A percentile compares a stretch with the other conserved stretches of the same genome.
phyloP scores from a whole-genome alignment of 2,113 vertebrate species.

The Anoplopoma fimbria region DNA sequence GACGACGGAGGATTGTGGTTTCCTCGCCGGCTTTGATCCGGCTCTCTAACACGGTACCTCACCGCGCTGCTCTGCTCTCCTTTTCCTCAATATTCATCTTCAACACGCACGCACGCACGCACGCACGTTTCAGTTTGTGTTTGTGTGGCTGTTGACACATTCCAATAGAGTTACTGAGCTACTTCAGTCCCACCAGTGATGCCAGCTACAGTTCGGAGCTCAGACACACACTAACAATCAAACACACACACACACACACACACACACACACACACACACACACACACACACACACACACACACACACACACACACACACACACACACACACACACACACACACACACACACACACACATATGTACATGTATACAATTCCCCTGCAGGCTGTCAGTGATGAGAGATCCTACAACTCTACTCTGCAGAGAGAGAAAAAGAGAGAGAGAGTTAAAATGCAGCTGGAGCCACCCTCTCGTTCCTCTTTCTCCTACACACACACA shows the following conservation, averaged over 20 bases:
- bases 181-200: background rate
- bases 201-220: slow-evolving; percentile 1
- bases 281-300: background rate
- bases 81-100: background rate
- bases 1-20: background rate
- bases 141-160: slow-evolving; percentile 23
- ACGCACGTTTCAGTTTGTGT: slow-evolving; percentile 23
- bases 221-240: slow-evolving; percentile 1
- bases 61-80: background rate
- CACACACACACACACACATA: slow-evolving; percentile 16
- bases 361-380: background rate
- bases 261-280: background rate
- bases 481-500: slow-evolving; percentile 2
- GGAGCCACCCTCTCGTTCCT: background rate
- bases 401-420: slow-evolving; percentile 1
- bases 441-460: slow-evolving; percentile 26
- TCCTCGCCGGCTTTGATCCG: slow-evolving; percentile 6
- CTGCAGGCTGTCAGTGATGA: slow-evolving; percentile 15
- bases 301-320: background rate
- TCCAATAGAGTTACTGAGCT: slow-evolving; percentile 1
- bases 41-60: background rate
- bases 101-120: background rate
- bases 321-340: background rate
- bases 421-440: background rate
- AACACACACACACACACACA: background rate